Evolutionary conservation across 1,140 invertebrate genomes (phyloP).

Genomic region (Leptonema lineaticorne): DNA sequence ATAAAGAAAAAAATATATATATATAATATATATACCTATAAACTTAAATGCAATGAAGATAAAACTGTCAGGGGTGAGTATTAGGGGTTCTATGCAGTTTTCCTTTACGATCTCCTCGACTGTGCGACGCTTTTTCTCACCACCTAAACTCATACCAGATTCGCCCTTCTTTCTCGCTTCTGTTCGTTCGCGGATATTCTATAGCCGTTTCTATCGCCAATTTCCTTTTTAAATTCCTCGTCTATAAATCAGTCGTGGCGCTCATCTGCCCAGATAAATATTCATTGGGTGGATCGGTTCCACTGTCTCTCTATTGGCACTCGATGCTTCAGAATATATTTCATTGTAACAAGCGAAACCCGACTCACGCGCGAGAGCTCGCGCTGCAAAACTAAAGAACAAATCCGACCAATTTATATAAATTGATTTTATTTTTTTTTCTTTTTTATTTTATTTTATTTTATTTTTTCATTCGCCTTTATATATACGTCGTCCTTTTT

Average conservation of each 20-base stretch:
- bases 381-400: background rate
- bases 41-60: constrained; percentile 23
- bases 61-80: background rate
- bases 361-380: too few species aligned
- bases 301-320: constrained; percentile 14
- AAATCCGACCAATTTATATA: constrained; percentile 27
- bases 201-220: constrained; percentile 3
- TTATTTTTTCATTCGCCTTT: too few species aligned
- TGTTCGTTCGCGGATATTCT: too few species aligned
- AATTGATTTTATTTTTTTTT: constrained; percentile 16
- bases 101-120: too few species aligned
- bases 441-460: too few species aligned
- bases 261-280: constrained; percentile 26
- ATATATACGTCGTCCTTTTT: too few species aligned
- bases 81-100: background rate
- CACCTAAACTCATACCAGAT: too few species aligned
- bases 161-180: too few species aligned
- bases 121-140: too few species aligned
- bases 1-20: too few species aligned
- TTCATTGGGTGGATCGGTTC: constrained; percentile 15
- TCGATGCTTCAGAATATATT: constrained; percentile 26
- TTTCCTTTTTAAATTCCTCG: constrained; percentile 24
- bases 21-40: too few species aligned
- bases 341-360: constrained; percentile 25
- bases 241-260: constrained; percentile 21